Evolutionary conservation across 1,140 invertebrate species (phyloP).

Genomic region (Melitaea cinxia): DNA sequence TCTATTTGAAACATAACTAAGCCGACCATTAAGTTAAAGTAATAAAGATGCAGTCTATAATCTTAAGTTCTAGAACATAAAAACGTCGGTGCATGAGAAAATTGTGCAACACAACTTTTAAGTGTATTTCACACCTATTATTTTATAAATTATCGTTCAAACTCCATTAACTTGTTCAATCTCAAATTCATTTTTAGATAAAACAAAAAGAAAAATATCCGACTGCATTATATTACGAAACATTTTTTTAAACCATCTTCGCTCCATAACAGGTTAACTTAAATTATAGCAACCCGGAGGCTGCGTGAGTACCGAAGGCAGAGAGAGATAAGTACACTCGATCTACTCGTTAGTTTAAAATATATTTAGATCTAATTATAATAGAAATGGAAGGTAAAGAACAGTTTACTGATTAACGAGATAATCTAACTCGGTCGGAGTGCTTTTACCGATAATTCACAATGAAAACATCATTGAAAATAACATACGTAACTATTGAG

Average conservation of each 20-base stretch:
- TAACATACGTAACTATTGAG: slow-evolving; percentile 39
- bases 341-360: slow-evolving; percentile 19
- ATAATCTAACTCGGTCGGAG: slow-evolving; percentile 30
- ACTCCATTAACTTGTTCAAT: slow-evolving; percentile 18
- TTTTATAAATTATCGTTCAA: slow-evolving; percentile 6
- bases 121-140: background rate
- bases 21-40: background rate
- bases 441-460: slow-evolving; percentile 48
- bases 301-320: slow-evolving; percentile 37
- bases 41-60: background rate
- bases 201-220: slow-evolving; percentile 4
- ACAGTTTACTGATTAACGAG: slow-evolving; percentile 32
- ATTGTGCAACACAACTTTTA: background rate
- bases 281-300: slow-evolving; percentile 45
- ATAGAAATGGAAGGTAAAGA: slow-evolving; percentile 1
- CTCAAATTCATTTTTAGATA: slow-evolving; percentile 11
- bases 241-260: slow-evolving; percentile 52
- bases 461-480: slow-evolving; percentile 55
- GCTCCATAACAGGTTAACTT: slow-evolving; percentile 36
- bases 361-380: slow-evolving; percentile 21
- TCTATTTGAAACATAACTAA: background rate
- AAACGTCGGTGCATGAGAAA: background rate
- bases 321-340: slow-evolving; percentile 40
- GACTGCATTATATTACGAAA: slow-evolving; percentile 40
- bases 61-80: background rate